Percentiles rank a stretch among this genome's conserved stretches.
Evolutionary conservation across 1,140 invertebrate species (phyloP).

Genomic region (Heterodera carotae): DNA sequence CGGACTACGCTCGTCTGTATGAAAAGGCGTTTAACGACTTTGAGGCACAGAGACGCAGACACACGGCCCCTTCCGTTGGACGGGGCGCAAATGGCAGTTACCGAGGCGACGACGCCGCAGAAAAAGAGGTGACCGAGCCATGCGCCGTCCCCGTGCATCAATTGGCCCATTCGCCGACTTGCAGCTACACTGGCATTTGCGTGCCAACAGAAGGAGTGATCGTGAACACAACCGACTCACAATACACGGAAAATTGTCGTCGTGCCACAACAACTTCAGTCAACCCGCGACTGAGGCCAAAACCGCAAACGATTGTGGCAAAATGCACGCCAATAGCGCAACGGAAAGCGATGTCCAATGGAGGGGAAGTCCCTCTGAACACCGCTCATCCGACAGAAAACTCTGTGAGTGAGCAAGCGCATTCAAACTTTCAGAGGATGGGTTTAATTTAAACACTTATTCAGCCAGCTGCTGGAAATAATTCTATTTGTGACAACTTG

Average conservation of each 20-base stretch:
- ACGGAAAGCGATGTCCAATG: neutral
- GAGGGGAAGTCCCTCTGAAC: slow-evolving; percentile 1
- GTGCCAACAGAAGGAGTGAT: slow-evolving; percentile 48
- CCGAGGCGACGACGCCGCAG: slow-evolving; percentile 6
- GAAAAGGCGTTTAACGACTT: slow-evolving; percentile 56
- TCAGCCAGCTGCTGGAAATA: neutral
- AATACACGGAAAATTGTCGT: slow-evolving; percentile 18
- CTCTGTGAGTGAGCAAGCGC: neutral
- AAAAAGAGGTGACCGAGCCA: neutral
- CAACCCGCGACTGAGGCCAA: slow-evolving; percentile 63
- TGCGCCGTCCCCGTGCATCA: neutral
- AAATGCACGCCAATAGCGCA: slow-evolving; percentile 13
- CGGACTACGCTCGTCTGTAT: slow-evolving; percentile 49
- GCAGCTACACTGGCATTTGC: neutral
- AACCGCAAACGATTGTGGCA: slow-evolving; percentile 40
- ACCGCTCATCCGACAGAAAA: too few species aligned
- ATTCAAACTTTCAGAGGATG: neutral
- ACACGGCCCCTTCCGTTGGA: slow-evolving; percentile 15
- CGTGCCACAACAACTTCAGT: slow-evolving; percentile 57
- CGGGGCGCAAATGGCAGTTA: neutral
- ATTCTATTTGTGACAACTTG: neutral
- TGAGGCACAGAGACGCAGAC: slow-evolving; percentile 43
- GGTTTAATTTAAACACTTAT: neutral
- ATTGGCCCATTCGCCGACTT: neutral
- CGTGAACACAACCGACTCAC: slow-evolving; percentile 49